Base-by-base conservation (phyloP, 2,888 invertebrate genomes). In the Mythimna vitellina region DNA sequence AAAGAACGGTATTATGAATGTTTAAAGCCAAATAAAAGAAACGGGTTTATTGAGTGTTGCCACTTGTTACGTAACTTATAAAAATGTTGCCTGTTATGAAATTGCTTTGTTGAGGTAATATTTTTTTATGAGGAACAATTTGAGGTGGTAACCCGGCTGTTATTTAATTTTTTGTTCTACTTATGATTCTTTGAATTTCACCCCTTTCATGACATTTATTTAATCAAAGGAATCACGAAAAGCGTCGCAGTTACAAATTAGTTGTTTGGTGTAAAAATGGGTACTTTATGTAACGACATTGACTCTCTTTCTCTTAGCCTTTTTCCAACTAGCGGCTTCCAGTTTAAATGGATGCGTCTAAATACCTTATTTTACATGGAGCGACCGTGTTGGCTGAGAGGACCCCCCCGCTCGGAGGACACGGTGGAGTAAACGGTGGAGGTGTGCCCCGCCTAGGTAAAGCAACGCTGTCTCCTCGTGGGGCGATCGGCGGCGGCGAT, bases 31-130 rank as follows among this genome's bases (percentile, higher is more conserved):
- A 64, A 80, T 66, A 80, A 69, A 69, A 75, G 58, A 60, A 76
- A 70, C 66, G 25, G 63, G 64, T 80, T 80, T 69, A 80, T 66
- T 67, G 60, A 76, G 64, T 78, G 65, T 75, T 80, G 32, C 78
- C 60, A 80, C 35, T 80, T 70, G 70, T 78, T 35, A 22, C 49
- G n/a, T 69, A 63, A 62, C 74, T 69, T 35, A 49, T 62, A 64
- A 29, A 65, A 65, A 74, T 60, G 63, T 80, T 80, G 56, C 65
- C 63, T 60, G 63, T 68, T 65, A 51, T 46, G 14, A 51, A 54
- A 75, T n/a, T 25, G 8, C 54, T 8, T 69, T 65, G 70, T 65
- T 69, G 32, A 9, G 32, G 46, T 32, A 25, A 35, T 53, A 17
- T 20, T 72, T 77, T 54, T 25, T 25, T 72, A 72, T 49, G 20